Evolutionary conservation across 1,140 invertebrate genomes (phyloP), one percentile per base, ranked within the genome.

Genomic region (Drosophila busckii): DNA sequence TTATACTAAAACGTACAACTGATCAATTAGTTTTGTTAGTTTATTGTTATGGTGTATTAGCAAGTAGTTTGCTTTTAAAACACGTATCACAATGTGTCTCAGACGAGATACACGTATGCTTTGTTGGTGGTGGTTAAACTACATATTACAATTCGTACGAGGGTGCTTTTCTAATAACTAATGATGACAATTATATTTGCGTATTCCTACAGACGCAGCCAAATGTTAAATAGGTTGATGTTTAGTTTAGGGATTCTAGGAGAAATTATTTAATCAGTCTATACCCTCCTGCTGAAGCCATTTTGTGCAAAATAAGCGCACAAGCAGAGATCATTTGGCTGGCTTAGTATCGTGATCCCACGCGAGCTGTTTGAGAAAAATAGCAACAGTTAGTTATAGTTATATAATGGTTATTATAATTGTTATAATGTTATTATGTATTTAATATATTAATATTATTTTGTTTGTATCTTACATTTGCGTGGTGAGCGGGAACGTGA

Each of bases 81-180:
- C 68, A 61, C 54, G 68, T 80, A 80, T 80, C 75, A 80, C 73
- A 82, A 56, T 45, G 40, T 58, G 50, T 83, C 46, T 25, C 20
- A 46, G 50, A 23, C 28, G 34, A 35, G 37, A 19, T 40, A 41
- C 35, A 52, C 46, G 8, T 22, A 46, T 44, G 46, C 34, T 60
- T 52, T 53, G 4, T 22, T 29, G 35, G 17, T 29, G 35, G 17
- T 45, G 34, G 32, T 34, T 41, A 26, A 4, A 52, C 13, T 56
- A 56, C 31, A 37, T 20, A 52, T 40, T 44, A 60, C 37, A 48
- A 46, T 54, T 46, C 25, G 20, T 26, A 42, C 29, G 23, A 38
- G 10, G 26, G 6, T 54, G 42, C 41, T 9, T 2, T 26, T 25
- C 7, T 45, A 54, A 50, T n/a, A 52, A 20, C 12, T 42, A 59